Evolutionary conservation across 2,113 vertebrate species (phyloP), one percentile per base, ranked within the genome.

Genomic region (Atlantisia rogersi): DNA sequence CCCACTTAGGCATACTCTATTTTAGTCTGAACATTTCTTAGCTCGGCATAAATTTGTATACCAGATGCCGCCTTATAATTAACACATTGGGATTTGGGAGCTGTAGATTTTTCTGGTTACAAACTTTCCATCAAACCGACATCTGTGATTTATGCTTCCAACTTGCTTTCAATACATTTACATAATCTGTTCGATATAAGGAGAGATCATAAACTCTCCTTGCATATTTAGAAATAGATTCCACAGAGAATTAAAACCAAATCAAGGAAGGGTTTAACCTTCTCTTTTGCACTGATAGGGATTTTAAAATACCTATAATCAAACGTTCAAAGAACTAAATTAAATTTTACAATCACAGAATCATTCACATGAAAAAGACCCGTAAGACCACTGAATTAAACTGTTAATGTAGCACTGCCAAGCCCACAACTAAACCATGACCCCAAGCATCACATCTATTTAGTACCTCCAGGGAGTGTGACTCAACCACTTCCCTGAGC

Each of bases 61-160:
- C 96, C 98, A 98, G 98, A 98, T 98, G 98, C 97, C 46, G 86
- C 92, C 96, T 97, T 97, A 89, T 98, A 98, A 98, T 98, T 98
- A 98, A 98, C 97, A 98, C 92, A 44, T 59, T 97, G 97, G 95
- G 97, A 98, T 98, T 97, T 98, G 92, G 94, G 97, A 98, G 94
- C 96, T 97, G 96, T 97, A 97, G 93, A 98, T 97, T 97, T 97
- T 96, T 96, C 95, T 98, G 83, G 91, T 98, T 98, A 97, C 97
- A 97, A 98, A 98, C 98, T 98, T 98, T 96, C 94, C 94, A 97
- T 98, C 98, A 98, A 96, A 96, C 82, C 63, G 95, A 98, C 98
- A 98, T 98, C 98, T 98, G 98, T 98, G 98, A 98, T 97, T 98
- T 98, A 97, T 96, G 96, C 96, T 97, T 98, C 95, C 93, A 97